phyloP scores from a whole-genome alignment of 2,797 vertebrate species.

The Hippoglossus hippoglossus region DNA sequence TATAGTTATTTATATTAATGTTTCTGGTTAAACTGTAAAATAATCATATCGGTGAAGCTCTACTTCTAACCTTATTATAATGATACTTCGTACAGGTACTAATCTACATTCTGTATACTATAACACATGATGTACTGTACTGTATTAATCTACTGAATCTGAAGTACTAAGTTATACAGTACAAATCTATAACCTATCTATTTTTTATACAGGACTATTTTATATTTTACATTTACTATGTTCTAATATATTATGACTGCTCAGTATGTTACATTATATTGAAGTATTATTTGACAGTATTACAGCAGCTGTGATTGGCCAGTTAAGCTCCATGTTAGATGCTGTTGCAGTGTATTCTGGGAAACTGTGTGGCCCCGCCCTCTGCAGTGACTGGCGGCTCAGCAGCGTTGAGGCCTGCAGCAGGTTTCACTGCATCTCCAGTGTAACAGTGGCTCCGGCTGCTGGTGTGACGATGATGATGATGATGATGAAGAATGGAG shows the following conservation, averaged over 20 bases:
- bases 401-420: conserved; percentile 55
- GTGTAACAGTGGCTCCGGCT: conserved; percentile 46
- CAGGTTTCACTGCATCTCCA: conserved; percentile 64
- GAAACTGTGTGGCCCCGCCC: conserved; percentile 61
- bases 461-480: conserved; percentile 16
- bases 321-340: background rate
- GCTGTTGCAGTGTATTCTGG: conserved; percentile 15
- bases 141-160: too few relatives aligned
- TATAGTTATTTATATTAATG: too few relatives aligned
- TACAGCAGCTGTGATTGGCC: background rate
- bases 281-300: background rate
- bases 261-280: background rate
- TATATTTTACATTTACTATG: too few relatives aligned
- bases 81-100: too few relatives aligned
- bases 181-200: too few relatives aligned
- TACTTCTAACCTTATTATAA: too few relatives aligned
- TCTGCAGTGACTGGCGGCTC: conserved; percentile 59
- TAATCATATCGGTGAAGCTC: too few relatives aligned
- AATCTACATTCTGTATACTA: too few relatives aligned
- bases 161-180: too few relatives aligned
- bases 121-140: too few relatives aligned
- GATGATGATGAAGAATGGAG: conserved; percentile 13
- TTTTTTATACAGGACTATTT: too few relatives aligned
- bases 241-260: background rate
- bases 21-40: too few relatives aligned